A percentile compares a stretch with the other conserved stretches of the same genome.
These are phyloP conservation scores for Boloria selene DNA, from an alignment of 2,888 invertebrate genomes.

Conservation along the genomic window DNA sequence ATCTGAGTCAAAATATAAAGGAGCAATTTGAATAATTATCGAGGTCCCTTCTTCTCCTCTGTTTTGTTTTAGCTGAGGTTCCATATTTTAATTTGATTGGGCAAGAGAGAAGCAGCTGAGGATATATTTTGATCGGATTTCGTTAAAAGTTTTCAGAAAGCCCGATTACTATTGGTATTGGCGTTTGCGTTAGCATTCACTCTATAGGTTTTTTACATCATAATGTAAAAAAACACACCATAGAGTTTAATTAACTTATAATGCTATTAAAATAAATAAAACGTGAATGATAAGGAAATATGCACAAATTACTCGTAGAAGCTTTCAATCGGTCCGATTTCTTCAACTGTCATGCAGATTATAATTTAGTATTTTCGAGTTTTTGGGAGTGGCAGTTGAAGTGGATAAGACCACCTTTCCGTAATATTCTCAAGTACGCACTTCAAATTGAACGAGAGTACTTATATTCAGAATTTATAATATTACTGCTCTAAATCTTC, in stretches of 20 bases:
- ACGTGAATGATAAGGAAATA: constrained; percentile 6
- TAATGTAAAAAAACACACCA: no score
- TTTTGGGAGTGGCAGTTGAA: constrained; percentile 47
- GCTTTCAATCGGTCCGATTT: constrained; percentile 24
- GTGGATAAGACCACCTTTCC: constrained; percentile 73
- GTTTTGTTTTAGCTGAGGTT: constrained; percentile 54
- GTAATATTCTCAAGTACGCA: constrained; percentile 76
- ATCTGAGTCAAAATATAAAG: constrained; percentile 72
- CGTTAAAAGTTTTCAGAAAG: neutral
- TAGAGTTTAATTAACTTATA: no score
- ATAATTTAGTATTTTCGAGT: constrained; percentile 35
- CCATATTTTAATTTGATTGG: constrained; percentile 42
- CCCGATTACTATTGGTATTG: no score
- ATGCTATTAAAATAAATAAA: neutral
- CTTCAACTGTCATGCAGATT: constrained; percentile 30
- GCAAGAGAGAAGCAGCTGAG: constrained; percentile 8
- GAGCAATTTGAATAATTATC: constrained; percentile 75
- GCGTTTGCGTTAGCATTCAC: no score
- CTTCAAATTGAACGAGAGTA: constrained; percentile 71
- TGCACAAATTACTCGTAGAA: constrained; percentile 21
- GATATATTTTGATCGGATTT: neutral
- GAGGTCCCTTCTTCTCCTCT: constrained; percentile 48
- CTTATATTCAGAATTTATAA: constrained; percentile 79
- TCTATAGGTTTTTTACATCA: no score
- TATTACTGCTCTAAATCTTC: constrained; percentile 73